These are phyloP conservation scores for Ageneiosus marmoratus DNA, from an alignment of 2,113 vertebrate genomes.

Conservation along the genomic window DNA sequence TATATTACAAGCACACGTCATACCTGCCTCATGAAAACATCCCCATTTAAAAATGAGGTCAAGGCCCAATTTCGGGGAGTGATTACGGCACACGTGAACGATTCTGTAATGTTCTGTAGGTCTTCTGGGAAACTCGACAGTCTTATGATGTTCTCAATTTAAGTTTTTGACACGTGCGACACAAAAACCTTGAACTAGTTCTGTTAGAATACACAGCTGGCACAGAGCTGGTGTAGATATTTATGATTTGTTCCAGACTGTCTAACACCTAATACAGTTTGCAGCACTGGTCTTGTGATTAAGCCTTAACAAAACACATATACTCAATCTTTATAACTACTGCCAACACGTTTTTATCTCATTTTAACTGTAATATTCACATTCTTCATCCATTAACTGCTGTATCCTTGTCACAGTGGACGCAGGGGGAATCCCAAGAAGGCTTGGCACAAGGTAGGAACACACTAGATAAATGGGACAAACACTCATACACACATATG, in stretches of 20 bases:
- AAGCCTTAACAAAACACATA: no score
- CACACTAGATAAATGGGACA: neutral
- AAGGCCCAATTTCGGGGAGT: neutral
- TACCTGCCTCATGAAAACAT: neutral
- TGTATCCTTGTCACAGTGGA: neutral
- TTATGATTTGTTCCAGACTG: neutral
- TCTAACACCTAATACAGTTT: neutral
- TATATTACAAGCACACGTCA: neutral
- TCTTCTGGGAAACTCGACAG: neutral
- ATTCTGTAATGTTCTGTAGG: neutral
- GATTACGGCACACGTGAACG: neutral
- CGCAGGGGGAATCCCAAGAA: neutral
- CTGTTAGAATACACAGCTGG: neutral
- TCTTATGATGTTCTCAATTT: neutral
- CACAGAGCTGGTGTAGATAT: neutral
- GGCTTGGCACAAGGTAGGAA: neutral
- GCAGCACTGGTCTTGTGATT: neutral
- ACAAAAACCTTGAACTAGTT: conserved; percentile 8
- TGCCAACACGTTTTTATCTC: neutral
- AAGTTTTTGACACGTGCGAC: neutral
- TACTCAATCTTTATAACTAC: neutral
- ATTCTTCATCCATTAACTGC: neutral
- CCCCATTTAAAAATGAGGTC: neutral
- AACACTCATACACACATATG: neutral
- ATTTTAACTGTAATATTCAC: neutral